Base-by-base conservation (phyloP, 2,888 invertebrate species). In the Eucera pruinosa region DNA sequence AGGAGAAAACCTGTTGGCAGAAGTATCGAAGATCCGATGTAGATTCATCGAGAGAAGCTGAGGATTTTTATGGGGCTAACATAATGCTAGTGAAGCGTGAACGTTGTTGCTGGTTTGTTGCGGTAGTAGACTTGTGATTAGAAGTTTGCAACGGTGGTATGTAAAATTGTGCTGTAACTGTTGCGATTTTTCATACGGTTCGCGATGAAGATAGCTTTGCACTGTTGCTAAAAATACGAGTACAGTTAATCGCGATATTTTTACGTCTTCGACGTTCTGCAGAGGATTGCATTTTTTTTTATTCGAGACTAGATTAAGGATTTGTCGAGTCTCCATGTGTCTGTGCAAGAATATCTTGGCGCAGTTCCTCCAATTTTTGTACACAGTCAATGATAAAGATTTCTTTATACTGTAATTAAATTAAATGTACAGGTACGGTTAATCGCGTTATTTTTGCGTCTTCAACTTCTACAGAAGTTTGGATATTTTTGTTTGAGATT, bases 51-150 rank as follows among this genome's bases (percentile, higher is more conserved):
- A 15, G 20, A 18, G 0, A 33, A 13, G 25, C 33, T 25, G 25
- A 3, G 4, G 47, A 7, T n/a, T 66, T 25, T 66, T 47, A 66
- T 58, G 47, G 58, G 39, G 23, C 25, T 5, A 20, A 25, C 15
- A 7, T 7, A 58, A 66, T 66, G 66, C 57, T 57, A 57, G 66
- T 15, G 57, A 25, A 15, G 47, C 36, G 13, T 36, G 36, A 11
- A 39, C 25, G 58, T 25, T 47, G 20, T 15, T n/a, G n/a, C 36
- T 57, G 66, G 58, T 66, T 66, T 50, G 50, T 52, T 18, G 62
- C 6, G 11, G 27, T 6, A 15, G 27, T 25, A 27, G 27, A 50
- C 62, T n/a, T 50, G 50, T 27, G 50, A 57, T 57, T 66, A 66
- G 36, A 13, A 57, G 36, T 57, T 27, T 57, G 36, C 39, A 20